A percentile compares a stretch with the other conserved stretches of the same genome.
phyloP scores from a whole-genome alignment of 2,113 vertebrate species.

The Porphyrio hochstetteri region DNA sequence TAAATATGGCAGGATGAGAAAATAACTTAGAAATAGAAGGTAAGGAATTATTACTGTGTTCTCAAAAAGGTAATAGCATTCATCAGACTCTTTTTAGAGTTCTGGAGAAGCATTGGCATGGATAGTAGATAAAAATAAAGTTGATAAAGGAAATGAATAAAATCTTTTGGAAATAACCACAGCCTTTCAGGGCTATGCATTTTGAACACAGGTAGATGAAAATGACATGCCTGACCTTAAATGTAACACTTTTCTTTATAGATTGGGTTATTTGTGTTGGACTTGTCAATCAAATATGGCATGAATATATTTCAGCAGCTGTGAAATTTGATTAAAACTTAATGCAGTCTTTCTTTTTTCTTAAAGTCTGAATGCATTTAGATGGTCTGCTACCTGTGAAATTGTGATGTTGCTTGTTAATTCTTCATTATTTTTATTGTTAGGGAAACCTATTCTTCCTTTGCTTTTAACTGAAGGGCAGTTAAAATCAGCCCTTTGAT shows the following conservation, averaged over 20 bases:
- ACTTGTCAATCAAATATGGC: conserved; percentile 64
- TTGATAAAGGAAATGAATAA: conserved; percentile 7
- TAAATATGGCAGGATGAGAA: background rate
- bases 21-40: background rate
- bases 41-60: background rate
- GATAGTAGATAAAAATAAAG: conserved; percentile 12
- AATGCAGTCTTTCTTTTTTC: conserved; percentile 48
- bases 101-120: background rate
- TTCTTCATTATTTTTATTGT: conserved; percentile 60
- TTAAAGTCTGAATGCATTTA: conserved; percentile 54
- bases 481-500: background rate
- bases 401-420: conserved; percentile 69
- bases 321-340: conserved; percentile 75
- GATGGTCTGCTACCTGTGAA: conserved; percentile 57
- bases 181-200: background rate
- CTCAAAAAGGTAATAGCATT: background rate
- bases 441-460: conserved; percentile 39
- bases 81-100: background rate
- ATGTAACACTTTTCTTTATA: conserved; percentile 51
- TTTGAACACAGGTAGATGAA: conserved; percentile 49
- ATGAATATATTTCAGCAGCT: conserved; percentile 64
- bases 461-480: conserved; percentile 30
- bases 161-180: background rate
- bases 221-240: conserved; percentile 63
- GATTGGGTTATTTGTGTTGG: conserved; percentile 61